Base-by-base conservation (phyloP, 2,113 vertebrate species). In the Rhea pennata region DNA sequence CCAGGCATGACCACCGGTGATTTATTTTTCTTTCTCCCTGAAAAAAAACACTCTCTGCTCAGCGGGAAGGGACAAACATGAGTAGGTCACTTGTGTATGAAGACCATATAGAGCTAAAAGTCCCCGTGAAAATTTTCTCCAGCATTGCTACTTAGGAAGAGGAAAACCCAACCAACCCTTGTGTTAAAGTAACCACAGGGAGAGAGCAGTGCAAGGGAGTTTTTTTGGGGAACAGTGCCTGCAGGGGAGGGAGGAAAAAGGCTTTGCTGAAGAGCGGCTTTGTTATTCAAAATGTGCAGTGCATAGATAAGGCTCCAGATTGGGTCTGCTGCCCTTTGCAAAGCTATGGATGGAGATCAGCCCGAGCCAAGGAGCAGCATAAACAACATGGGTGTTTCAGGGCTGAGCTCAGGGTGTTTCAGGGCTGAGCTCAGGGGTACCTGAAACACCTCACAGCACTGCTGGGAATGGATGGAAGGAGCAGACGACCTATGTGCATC, bases 371-470 rank as follows among this genome's bases (percentile, higher is more conserved):
- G 44, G 22, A 79, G 33, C 9, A 5, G 44, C 10, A 33, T n/a
- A 53, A 58, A 26, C 3, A 39, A 16, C 0, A 2, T 4, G 27
- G 8, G 58, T 27, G 53, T 69, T 86, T 46, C 31, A 17, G 10
- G 46, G 59, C 71, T 40, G 15, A 64, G 50, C 50, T n/a, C 0
- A 3, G 56, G 36, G 44, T 27, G 53, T 69, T 86, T 46, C 31
- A 17, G 10, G 46, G 59, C 71, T 40, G 15, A 64, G 50, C 50
- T n/a, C 0, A 3, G 56, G 36, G 44, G 6, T 39, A 15, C 11
- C 4, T 0, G 3, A 70, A 19, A 7, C 67, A 20, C 9, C 10
- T 44, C 31, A 12, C 1, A 0, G 12, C 21, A 75, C 79, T 73
- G 48, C 17, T 62, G 46, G 46, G 61, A 7, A 26, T 8, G 69